phyloP scores from a whole-genome alignment of 2,888 invertebrate species.

The Erebia ligea region DNA sequence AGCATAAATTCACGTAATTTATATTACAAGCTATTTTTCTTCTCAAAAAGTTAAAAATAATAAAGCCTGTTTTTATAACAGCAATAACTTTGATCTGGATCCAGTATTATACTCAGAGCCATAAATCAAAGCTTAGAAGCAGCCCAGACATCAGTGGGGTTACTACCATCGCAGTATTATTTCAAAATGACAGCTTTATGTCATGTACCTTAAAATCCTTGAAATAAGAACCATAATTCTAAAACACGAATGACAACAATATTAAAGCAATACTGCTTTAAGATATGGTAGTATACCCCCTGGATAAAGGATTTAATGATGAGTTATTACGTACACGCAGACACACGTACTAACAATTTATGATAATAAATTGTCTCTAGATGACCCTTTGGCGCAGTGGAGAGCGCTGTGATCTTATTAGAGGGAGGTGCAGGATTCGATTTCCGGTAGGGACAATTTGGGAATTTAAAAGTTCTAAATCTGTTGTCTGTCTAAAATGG shows the following conservation, averaged over 20 bases:
- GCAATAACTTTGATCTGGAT: constrained; percentile 11
- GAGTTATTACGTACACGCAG: constrained; percentile 21
- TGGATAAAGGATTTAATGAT: constrained; percentile 25
- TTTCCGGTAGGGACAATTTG: too few relatives aligned
- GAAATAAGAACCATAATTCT: too few relatives aligned
- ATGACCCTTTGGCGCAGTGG: neutral
- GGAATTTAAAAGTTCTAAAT: neutral
- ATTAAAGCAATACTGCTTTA: too few relatives aligned
- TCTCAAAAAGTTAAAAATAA: neutral
- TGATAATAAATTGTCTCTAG: neutral
- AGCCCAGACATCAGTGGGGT: neutral
- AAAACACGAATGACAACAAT: too few relatives aligned
- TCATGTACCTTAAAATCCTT: too few relatives aligned
- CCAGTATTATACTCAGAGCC: constrained; percentile 5
- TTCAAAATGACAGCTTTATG: too few relatives aligned
- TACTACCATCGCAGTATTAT: too few relatives aligned
- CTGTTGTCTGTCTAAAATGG: too few relatives aligned
- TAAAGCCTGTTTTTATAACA: neutral
- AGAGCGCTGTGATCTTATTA: too few relatives aligned
- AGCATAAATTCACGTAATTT: too few relatives aligned
- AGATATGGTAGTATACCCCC: too few relatives aligned
- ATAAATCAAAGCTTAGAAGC: constrained; percentile 21
- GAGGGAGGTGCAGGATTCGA: too few relatives aligned
- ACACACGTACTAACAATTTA: constrained; percentile 4
- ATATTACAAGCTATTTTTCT: neutral